phyloP scores from a whole-genome alignment of 1,140 invertebrate genomes.

The Magallana ariakensis region DNA sequence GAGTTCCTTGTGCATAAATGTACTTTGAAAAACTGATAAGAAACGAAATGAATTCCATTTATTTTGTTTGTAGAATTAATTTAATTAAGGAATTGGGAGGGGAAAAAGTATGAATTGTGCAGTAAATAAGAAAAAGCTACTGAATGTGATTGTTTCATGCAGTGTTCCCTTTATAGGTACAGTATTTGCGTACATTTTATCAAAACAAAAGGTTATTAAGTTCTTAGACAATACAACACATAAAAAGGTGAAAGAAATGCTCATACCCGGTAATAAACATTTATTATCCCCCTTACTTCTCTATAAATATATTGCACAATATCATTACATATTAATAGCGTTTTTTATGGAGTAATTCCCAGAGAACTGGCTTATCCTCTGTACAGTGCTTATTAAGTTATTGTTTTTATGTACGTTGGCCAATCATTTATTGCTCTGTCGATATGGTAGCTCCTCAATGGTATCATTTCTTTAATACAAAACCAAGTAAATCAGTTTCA shows the following conservation, averaged over 20 bases:
- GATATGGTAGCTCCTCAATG: not conserved
- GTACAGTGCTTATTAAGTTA: not conserved
- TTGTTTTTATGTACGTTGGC: not conserved
- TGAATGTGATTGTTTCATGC: not conserved
- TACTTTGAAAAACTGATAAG: too few relatives aligned
- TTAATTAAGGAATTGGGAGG: too few relatives aligned
- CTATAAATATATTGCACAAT: not conserved
- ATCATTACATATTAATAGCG: not conserved
- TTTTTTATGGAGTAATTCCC: slow-evolving; percentile 21
- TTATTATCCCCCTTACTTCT: not conserved
- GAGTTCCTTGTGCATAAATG: too few relatives aligned
- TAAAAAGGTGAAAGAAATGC: too few relatives aligned
- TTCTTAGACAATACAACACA: not conserved
- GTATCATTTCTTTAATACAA: not conserved
- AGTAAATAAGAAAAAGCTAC: not conserved
- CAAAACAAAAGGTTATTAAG: not conserved
- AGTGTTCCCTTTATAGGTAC: not conserved
- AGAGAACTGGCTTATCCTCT: not conserved
- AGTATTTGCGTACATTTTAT: not conserved
- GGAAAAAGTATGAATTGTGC: too few relatives aligned
- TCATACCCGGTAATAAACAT: not conserved
- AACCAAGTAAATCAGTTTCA: not conserved
- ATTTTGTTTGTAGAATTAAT: too few relatives aligned
- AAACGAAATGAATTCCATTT: too few relatives aligned
- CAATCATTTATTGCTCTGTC: not conserved